Evolutionary conservation across 2,888 invertebrate genomes (phyloP).

Genomic region (Drosophila meridionalis): DNA sequence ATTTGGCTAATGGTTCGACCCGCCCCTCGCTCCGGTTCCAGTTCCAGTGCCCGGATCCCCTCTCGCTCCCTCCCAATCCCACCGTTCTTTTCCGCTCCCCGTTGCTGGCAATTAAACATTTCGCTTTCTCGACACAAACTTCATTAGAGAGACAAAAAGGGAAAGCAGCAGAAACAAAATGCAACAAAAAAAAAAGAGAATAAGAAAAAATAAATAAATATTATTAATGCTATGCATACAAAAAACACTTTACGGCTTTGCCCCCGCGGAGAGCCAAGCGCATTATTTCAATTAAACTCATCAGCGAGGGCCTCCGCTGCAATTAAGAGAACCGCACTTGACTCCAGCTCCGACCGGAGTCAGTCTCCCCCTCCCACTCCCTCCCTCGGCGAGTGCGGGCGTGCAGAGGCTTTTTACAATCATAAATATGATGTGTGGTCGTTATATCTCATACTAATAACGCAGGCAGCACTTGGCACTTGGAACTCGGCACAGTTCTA

Average conservation of each 20-base stretch:
- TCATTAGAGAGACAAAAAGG: slow-evolving; percentile 57
- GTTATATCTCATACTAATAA: slow-evolving; percentile 47
- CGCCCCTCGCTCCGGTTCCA: slow-evolving; percentile 1
- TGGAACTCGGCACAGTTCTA: slow-evolving; percentile 46
- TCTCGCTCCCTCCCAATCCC: background rate
- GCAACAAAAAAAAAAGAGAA: slow-evolving; percentile 1
- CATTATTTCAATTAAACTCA: slow-evolving; percentile 81
- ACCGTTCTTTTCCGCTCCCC: slow-evolving; percentile 24
- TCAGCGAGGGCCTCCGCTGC: slow-evolving; percentile 71
- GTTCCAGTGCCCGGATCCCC: background rate
- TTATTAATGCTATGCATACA: slow-evolving; percentile 70
- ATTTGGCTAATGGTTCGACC: slow-evolving; percentile 59
- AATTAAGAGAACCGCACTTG: slow-evolving; percentile 75
- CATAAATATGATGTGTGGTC: slow-evolving; percentile 68
- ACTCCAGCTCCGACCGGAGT: slow-evolving; percentile 46
- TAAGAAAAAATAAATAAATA: slow-evolving; percentile 45
- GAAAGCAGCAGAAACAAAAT: slow-evolving; percentile 1
- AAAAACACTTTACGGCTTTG: slow-evolving; percentile 57
- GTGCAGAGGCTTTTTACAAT: slow-evolving; percentile 40
- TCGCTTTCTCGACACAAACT: slow-evolving; percentile 57
- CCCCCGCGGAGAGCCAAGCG: slow-evolving; percentile 54
- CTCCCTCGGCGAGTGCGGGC: slow-evolving; percentile 56
- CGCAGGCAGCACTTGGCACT: slow-evolving; percentile 66
- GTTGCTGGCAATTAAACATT: slow-evolving; percentile 66
- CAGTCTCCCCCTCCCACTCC: background rate